Conservation (phyloP, 2,797 vertebrate genomes). For the Arnoldichthys spilopterus region DNA sequence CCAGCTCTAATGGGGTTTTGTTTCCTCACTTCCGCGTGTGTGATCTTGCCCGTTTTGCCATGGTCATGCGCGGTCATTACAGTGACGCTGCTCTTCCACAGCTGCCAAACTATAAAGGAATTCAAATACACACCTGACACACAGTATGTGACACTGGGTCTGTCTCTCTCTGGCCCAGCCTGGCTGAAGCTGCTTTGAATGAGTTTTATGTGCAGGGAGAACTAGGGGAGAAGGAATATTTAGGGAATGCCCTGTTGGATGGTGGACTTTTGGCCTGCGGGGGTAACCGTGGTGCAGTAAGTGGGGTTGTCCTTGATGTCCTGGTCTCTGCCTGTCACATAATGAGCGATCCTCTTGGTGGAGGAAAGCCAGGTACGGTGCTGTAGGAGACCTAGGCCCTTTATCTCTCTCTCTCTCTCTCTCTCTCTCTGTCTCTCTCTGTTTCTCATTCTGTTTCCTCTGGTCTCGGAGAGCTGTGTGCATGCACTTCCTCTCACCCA, state of each 20-base stretch:
- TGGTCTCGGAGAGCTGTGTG: slow-evolving; percentile 84
- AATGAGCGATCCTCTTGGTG: slow-evolving; percentile 77
- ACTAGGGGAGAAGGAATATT: slow-evolving; percentile 55
- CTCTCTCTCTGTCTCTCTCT: slow-evolving; percentile 19
- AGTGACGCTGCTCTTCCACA: too few species aligned
- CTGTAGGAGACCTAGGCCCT: slow-evolving; percentile 80
- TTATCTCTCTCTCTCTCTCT: slow-evolving; percentile 9
- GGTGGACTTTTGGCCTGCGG: neutral
- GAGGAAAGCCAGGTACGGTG: slow-evolving; percentile 79
- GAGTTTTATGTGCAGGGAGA: slow-evolving; percentile 84
- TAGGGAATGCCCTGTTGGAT: slow-evolving; percentile 3
- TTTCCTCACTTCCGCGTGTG: too few species aligned
- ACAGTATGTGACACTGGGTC: slow-evolving; percentile 36
- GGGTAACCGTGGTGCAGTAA: slow-evolving; percentile 14
- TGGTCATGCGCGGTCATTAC: too few species aligned
- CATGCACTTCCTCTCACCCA: slow-evolving; percentile 86
- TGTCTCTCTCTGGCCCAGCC: slow-evolving; percentile 69
- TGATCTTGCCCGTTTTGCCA: too few species aligned
- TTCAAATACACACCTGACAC: neutral
- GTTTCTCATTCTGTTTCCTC: slow-evolving; percentile 47
- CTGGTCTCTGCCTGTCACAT: slow-evolving; percentile 85
- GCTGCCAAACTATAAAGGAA: neutral
- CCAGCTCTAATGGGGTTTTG: too few species aligned
- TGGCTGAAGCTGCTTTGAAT: slow-evolving; percentile 85
- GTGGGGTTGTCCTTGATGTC: slow-evolving; percentile 24